Conservation (phyloP, 92 coral and sea anemone species). For the Palythoa caribaeorum region DNA sequence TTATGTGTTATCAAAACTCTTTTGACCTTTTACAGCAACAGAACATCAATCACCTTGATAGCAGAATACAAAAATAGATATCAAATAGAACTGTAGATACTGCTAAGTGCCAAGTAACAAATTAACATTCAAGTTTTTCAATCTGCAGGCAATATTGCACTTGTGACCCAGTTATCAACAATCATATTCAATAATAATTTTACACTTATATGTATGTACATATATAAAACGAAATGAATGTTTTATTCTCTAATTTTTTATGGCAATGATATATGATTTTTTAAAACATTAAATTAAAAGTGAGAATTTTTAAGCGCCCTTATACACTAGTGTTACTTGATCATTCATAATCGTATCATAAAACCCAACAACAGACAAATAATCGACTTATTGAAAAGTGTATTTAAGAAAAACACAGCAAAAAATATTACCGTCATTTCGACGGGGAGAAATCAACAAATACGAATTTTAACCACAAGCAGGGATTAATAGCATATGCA, state of each 20-base stretch:
- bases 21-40: too few relatives aligned
- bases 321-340: too few relatives aligned
- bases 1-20: not conserved
- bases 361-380: too few relatives aligned
- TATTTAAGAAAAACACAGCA: too few relatives aligned
- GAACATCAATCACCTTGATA: too few relatives aligned
- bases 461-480: not conserved
- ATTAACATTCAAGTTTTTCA: not conserved
- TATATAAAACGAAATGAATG: too few relatives aligned
- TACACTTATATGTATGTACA: not conserved
- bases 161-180: not conserved
- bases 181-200: not conserved
- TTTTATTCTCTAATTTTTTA: too few relatives aligned
- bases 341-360: too few relatives aligned
- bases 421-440: not conserved
- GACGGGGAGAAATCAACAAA: not conserved
- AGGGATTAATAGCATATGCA: not conserved
- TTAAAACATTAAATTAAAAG: too few relatives aligned
- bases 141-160: not conserved
- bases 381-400: too few relatives aligned
- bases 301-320: not conserved
- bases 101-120: not conserved
- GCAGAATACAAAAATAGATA: not conserved
- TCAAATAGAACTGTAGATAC: not conserved
- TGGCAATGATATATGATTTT: too few relatives aligned